Evolutionary conservation across 2,797 vertebrate genomes (phyloP).

Genomic region (Coendou prehensilis): DNA sequence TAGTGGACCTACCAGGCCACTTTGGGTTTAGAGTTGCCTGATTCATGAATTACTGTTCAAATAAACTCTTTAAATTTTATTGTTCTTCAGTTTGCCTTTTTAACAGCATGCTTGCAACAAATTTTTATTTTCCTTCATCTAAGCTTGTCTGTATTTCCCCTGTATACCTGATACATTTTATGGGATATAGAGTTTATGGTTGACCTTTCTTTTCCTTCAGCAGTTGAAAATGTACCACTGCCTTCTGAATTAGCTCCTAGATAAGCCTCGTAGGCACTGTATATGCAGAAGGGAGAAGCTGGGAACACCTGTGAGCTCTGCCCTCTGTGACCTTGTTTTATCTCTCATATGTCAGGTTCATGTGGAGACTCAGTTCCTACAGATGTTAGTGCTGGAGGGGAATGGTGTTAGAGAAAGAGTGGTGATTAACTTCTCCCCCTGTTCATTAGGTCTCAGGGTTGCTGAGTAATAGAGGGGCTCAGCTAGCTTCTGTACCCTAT

Average conservation of each 20-base stretch:
- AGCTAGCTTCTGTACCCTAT: rapidly evolving
- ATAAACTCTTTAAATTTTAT: not conserved
- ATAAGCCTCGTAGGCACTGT: rapidly evolving
- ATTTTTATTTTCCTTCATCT: not conserved
- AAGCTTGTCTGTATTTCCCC: not conserved
- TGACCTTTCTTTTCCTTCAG: not conserved
- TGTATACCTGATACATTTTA: not conserved
- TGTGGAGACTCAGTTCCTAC: not conserved
- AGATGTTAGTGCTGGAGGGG: not conserved
- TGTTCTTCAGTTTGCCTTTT: not conserved
- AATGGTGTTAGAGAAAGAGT: rapidly evolving
- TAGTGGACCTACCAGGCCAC: not conserved
- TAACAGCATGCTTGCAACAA: not conserved
- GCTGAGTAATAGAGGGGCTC: not conserved
- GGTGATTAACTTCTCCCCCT: not conserved
- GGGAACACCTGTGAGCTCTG: not conserved
- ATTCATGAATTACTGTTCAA: not conserved
- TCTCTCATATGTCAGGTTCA: not conserved
- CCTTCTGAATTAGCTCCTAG: not conserved
- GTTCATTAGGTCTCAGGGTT: not conserved
- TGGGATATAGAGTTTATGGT: not conserved
- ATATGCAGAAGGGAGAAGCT: not conserved
- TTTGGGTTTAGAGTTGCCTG: not conserved
- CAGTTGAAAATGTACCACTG: not conserved
- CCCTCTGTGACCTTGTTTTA: not conserved